Base-by-base conservation (phyloP, 1,140 invertebrate species). In the Psix sp. region DNA sequence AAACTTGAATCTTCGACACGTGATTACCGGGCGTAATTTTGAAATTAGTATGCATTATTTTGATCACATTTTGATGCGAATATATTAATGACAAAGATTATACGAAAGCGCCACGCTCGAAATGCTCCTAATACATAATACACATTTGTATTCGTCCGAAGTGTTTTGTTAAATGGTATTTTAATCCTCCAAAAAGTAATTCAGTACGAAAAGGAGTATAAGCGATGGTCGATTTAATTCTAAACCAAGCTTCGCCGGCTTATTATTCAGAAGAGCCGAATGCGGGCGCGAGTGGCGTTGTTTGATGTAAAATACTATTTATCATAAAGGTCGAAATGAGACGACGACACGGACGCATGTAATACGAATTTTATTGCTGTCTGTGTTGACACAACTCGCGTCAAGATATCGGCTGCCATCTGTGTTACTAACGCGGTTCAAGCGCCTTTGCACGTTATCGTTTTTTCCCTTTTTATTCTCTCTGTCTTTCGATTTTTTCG, bases 311-410 rank as follows among this genome's bases (percentile, higher is more conserved):
- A 72, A 72, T 18, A 49, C 52, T 72, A 59, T 72, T 72, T 65
- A 72, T 65, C 52, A 72, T 72, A 72, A 72, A 72, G 52, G 59
- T 72, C 56, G 70, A 56, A 73, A 66, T 42, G 60, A 73, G 54
- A 60, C 60, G 67, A 63, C 59, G 54, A 77, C 52, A 66, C 70
- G 76, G 43, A 57, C 57, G n/a, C n/a, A 40, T 40, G 68, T 73
- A 63, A 76, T 70, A 73, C 57, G 49, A 73, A 78, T 82, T 82
- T 83, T 79, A 83, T 83, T 82, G 40, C 77, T 48, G 80, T 65
- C 76, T 77, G 67, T 82, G 77, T 82, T 80, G 79, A 81, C 77
- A 80, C 72, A 80, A 73, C 74, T 71, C 75, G 70, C 40, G 73
- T 52, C 68, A 63, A 75, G 77, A 77, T 79, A 78, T 81, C 76